Base-by-base conservation (phyloP, 2,888 invertebrate genomes). In the Drosophila testacea region DNA sequence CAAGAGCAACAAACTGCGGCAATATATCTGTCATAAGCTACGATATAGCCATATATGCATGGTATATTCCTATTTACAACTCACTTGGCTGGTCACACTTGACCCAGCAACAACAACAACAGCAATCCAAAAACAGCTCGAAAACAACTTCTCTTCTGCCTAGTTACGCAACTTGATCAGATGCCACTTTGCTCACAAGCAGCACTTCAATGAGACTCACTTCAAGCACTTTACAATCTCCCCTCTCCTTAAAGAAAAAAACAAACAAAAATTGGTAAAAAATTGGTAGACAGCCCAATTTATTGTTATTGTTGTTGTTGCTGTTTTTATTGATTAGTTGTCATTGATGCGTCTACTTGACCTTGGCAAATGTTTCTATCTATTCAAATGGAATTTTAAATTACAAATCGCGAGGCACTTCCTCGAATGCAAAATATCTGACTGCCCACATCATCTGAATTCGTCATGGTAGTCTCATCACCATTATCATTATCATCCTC, bases 321-420 rank as follows among this genome's bases (percentile, higher is more conserved):
- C 60, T 54, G 67, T 28, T 39, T 46, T 63, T 60, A 88, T 83
- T 78, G 83, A 88, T 88, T 88, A 69, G 78, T 71, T 83, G 80
- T 62, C 72, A 73, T 79, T 82, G 77, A 71, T 74, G 72, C 69
- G 48, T 41, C 46, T 60, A 34, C 54, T 69, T 71, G 88, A 75
- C 83, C 88, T 83, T 85, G 81, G 63, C 47, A 42, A 70, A 65
- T 48, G 69, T 64, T 64, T 68, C 50, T 34, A 39, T 34, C 41
- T 56, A 73, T 78, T 73, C 55, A 69, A 69, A 79, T 69, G 57
- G 74, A 65, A 78, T 83, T 71, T 77, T 50, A 69, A 66, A 85
- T 77, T 74, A 64, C 48, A 72, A 62, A 57, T 41, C 52, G 38
- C 63, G 47, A 39, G 27, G 57, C 62, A 79, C 86, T 83, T 83